Evolutionary conservation across 92 coral and sea anemone genomes (phyloP), one percentile per base, ranked within the genome.

Genomic region (Plumapathes pennacea): DNA sequence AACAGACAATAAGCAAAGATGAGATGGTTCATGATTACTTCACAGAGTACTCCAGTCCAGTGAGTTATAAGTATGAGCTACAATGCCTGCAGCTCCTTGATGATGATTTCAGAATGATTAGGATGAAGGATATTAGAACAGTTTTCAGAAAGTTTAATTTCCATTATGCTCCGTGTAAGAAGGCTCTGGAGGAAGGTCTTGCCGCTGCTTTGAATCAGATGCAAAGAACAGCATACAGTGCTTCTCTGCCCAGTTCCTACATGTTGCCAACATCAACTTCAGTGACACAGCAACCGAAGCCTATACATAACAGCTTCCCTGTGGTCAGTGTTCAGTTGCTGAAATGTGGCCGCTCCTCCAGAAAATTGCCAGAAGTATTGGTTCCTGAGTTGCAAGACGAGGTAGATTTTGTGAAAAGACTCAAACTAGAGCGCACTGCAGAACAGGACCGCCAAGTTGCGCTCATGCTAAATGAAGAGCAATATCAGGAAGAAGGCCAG

Each of bases 401-500:
- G 61, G 47, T 88, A 0, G 86, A 77, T 11, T 92, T 88, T 77
- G 64, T 88, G 47, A 63, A 69, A 25, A 59, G 29, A 19, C 69
- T 69, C 48, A 81, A 81, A 40, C 57, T 62, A 4, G 54, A 54
- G 23, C 67, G 69, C 39, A 74, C 72, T 0, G 96, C 76, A 58
- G 86, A 88, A 53, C 62, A 49, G 9, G 91, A 94, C 29, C 48
- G 79, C 10, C 57, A 80, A 24, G 25, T 80, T 39, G 99, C 99
- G 30, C 29, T 58, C 25, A 58, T 57, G 7, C 54, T 94, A 19
- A 94, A 94, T 32, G 89, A 94, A n/a, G 42, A 89, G 38, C 85
- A 94, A 57, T 94, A 94, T 56, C 85, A 83, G 26, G 88, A 66
- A 21, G 96, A 84, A 54, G 99, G 99, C 4, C 97, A 94, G 46